A percentile compares a stretch with the other conserved stretches of the same genome.
phyloP scores from a whole-genome alignment of 1,140 invertebrate species.

The Sipha flava region DNA sequence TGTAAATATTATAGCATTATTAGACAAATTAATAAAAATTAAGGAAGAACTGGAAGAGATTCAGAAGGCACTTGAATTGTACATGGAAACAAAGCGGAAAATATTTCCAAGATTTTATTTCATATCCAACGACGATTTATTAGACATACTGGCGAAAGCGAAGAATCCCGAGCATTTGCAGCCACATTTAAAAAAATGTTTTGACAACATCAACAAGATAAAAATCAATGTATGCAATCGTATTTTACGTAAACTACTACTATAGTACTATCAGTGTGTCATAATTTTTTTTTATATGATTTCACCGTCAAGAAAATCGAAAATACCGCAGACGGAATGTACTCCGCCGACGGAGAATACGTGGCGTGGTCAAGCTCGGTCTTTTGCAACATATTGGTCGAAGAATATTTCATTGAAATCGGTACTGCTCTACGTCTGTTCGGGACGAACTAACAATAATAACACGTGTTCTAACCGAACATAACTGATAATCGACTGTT shows the following conservation, averaged over 20 bases:
- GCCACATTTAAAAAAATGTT: constrained; percentile 64
- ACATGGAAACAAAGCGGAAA: constrained; percentile 74
- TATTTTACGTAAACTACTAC: no score
- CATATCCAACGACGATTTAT: constrained; percentile 77
- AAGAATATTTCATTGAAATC: constrained; percentile 63
- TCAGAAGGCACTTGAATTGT: constrained; percentile 61
- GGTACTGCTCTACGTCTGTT: no score
- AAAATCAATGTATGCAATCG: constrained; percentile 3
- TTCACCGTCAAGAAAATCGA: constrained; percentile 33
- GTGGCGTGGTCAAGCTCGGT: constrained; percentile 57
- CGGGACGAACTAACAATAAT: no score
- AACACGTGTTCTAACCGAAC: no score
- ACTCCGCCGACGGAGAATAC: constrained; percentile 68
- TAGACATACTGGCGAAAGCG: constrained; percentile 75
- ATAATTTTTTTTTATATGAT: neutral
- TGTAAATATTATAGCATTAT: neutral
- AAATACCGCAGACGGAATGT: constrained; percentile 62
- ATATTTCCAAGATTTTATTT: constrained; percentile 79
- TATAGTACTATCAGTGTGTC: no score
- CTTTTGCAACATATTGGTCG: constrained; percentile 44
- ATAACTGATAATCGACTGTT: no score
- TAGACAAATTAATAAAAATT: neutral
- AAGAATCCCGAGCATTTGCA: constrained; percentile 73
- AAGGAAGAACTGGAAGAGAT: neutral
- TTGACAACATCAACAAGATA: constrained; percentile 64